Evolutionary conservation across 2,888 invertebrate species (phyloP), one percentile per base, ranked within the genome.

Genomic region (Clistopyga incitator): DNA sequence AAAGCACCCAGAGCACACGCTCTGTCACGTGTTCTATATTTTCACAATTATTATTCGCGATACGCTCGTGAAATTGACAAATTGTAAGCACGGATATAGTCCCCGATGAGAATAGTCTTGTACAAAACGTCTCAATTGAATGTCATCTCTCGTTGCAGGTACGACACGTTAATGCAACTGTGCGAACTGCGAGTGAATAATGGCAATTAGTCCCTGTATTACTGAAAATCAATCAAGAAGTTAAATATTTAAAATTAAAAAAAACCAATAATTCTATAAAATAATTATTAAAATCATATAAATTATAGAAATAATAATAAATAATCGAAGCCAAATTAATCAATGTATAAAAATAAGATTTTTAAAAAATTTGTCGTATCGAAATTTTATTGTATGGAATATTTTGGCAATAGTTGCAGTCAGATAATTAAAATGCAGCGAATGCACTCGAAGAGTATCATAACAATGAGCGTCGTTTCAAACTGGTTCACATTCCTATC

Each of bases 31-130:
- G 91, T 89, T 90, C 90, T 85, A 90, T 84, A 84, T 78, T 72
- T 89, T 90, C 90, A 90, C 91, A 89, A 91, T 92, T 89, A 90
- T 91, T 90, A 89, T 88, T 88, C 88, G 84, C 89, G 85, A 87
- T 88, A 86, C 87, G 87, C 88, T 89, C 90, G 89, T 90, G 89
- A 91, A 91, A 91, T 91, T 90, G 91, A 88, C 89, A 90, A 91
- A 91, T 90, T 91, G 90, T 38, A 18, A 38, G 20, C 88, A 86
- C 83, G 88, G 47, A 88, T 87, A 85, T 84, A 78, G n/a, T 81
- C 74, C 50, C 0, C 20, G 45, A 6, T 45, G 65, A 11, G 15
- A 38, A 10, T 64, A 11, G 10, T 64, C 18, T 23, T 45, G 61
- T 56, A 56, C 38, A 56, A 34, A 64, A 50, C 20, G 25, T 71